Evolutionary conservation across 2,113 vertebrate genomes (phyloP).

Genomic region (Ochotona princeps): DNA sequence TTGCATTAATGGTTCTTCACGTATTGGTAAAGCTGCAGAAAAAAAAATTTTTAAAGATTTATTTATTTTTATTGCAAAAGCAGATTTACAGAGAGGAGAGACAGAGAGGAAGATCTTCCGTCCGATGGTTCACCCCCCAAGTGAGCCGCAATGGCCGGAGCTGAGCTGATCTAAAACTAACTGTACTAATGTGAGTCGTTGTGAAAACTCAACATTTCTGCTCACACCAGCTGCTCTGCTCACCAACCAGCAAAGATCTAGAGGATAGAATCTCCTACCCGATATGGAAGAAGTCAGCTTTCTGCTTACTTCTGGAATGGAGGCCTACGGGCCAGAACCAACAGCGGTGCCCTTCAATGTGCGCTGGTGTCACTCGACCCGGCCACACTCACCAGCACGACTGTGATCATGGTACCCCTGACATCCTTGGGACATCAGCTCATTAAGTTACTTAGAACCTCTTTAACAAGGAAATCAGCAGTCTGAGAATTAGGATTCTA

Average conservation of each 20-base stretch:
- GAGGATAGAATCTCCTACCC: not conserved
- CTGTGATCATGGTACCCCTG: not conserved
- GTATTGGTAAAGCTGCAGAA: too few relatives aligned
- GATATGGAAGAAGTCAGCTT: not conserved
- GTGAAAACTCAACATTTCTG: constrained; percentile 18
- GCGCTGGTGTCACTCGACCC: not conserved
- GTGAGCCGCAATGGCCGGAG: too few relatives aligned
- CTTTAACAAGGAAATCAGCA: too few relatives aligned
- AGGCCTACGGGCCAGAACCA: not conserved
- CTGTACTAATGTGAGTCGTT: constrained; percentile 22
- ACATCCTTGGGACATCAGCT: not conserved
- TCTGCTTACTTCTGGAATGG: not conserved
- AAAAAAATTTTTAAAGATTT: too few relatives aligned
- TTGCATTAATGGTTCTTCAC: too few relatives aligned
- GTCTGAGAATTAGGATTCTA: too few relatives aligned
- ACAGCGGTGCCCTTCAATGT: not conserved
- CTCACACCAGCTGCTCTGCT: not conserved
- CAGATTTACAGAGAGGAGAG: too few relatives aligned
- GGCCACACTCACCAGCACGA: too few relatives aligned
- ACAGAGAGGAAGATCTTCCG: too few relatives aligned
- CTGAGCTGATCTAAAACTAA: not conserved
- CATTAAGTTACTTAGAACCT: too few relatives aligned
- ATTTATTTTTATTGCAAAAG: too few relatives aligned
- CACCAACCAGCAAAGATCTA: constrained; percentile 43
- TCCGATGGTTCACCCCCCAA: too few relatives aligned